Conservation (phyloP, 92 coral and sea anemone genomes). For the Hydrozoanthus gracilis region DNA sequence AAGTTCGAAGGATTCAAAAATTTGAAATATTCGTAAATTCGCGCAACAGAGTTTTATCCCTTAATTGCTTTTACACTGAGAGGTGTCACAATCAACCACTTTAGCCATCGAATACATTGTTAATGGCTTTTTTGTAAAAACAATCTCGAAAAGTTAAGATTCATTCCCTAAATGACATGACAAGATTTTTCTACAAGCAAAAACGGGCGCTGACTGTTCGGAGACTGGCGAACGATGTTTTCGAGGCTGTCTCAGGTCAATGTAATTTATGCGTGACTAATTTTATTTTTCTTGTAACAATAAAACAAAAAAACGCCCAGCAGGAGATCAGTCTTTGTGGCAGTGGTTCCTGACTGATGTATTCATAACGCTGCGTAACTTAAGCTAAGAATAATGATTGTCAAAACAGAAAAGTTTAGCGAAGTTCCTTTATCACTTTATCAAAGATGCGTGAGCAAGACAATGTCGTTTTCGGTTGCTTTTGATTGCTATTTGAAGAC, state of each 20-base stretch:
- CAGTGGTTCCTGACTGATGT: background rate
- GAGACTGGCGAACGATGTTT: background rate
- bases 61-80: background rate
- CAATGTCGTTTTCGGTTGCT: background rate
- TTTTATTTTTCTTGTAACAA: constrained; percentile 6
- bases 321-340: background rate
- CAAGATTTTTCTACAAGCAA: background rate
- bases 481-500: too few relatives aligned
- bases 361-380: background rate
- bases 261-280: background rate
- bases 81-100: background rate
- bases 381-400: background rate
- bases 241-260: background rate
- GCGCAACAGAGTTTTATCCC: background rate
- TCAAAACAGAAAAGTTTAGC: too few relatives aligned
- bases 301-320: background rate
- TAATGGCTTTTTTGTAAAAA: background rate
- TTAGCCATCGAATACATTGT: background rate
- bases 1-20: background rate
- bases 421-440: too few relatives aligned
- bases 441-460: too few relatives aligned
- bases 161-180: background rate
- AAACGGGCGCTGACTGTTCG: background rate
- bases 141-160: background rate
- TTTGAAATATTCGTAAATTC: background rate